Evolutionary conservation across 2,888 invertebrate genomes (phyloP).

Genomic region (Bombyx huttoni): DNA sequence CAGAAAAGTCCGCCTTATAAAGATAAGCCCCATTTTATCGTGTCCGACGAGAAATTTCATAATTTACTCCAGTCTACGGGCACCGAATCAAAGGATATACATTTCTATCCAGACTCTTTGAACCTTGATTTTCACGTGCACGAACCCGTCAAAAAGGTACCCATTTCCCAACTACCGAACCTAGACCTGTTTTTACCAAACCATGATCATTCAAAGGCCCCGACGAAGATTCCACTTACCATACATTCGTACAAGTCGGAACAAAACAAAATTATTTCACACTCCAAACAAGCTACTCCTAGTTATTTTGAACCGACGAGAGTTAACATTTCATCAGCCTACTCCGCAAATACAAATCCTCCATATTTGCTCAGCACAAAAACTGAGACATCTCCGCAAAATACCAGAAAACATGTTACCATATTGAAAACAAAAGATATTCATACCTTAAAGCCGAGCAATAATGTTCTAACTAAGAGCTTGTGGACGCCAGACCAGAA

Average conservation of each 20-base stretch:
- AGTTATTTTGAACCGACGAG: background rate
- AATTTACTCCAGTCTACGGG: background rate
- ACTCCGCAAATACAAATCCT: background rate
- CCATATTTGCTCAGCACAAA: background rate
- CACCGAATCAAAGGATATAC: background rate
- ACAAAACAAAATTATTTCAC: background rate
- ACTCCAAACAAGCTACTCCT: background rate
- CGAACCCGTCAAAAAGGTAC: constrained; percentile 23
- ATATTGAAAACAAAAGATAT: constrained; percentile 32
- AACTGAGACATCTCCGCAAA: background rate
- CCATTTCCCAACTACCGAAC: constrained; percentile 25
- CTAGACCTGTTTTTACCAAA: constrained; percentile 34
- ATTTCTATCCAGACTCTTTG: background rate
- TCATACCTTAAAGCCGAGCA: constrained; percentile 17
- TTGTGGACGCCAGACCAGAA: constrained; percentile 24
- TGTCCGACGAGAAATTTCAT: background rate
- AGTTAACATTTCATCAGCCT: background rate
- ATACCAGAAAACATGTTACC: constrained; percentile 28
- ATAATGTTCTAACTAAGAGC: constrained; percentile 12
- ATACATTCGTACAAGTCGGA: background rate
- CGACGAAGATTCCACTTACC: constrained; percentile 3
- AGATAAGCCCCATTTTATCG: background rate
- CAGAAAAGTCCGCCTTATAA: background rate
- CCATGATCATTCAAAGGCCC: constrained; percentile 16
- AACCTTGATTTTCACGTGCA: constrained; percentile 6